Base-by-base conservation (phyloP, 2,888 invertebrate species). In the Creontiades dilutus region DNA sequence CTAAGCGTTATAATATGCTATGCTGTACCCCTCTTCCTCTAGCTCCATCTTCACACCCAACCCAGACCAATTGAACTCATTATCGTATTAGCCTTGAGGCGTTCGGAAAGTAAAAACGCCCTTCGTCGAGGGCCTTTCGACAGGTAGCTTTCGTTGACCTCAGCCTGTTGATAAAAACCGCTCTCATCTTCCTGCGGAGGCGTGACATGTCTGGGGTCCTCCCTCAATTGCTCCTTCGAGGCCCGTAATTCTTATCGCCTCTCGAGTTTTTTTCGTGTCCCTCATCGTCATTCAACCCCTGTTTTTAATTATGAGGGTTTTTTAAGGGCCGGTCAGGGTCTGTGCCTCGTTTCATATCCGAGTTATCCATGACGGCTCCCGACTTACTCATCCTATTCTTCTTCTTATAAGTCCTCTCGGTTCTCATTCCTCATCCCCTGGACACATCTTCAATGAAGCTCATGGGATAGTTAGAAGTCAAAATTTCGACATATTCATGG, bases 321-420 rank as follows among this genome's bases (percentile, higher is more conserved):
- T 68, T 13, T 23, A 12, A 68, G 61, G 61, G n/a, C 9, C 12
- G 13, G 19, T 19, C 68, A 68, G 57, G 57, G 68, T 23, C 23
- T 23, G 23, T 7, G 9, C 52, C 52, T 52, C 68, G 37, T 37
- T 7, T 37, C 7, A 37, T 7, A 23, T 23, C 68, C 68, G 68
- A 23, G 19, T 68, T 68, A 68, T 23, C 68, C 68, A 68, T 68
- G 68, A 68, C 68, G 68, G 68, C 68, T 23, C 68, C 68, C 68
- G 68, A 68, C 23, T 68, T 68, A 68, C 68, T 68, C 68, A 27
- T 68, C 23, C 68, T 27, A 23, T 68, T 68, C 19, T 23, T 68
- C 23, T 68, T 68, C 68, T 68, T 68, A 37, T 37, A 37, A 37
- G 37, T 37, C 37, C 7, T 7, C 2, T 37, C 37, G 2, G 2